These are phyloP conservation scores for Lasioglossum villosulum DNA, from an alignment of 2,888 invertebrate genomes.

Conservation along the genomic window DNA sequence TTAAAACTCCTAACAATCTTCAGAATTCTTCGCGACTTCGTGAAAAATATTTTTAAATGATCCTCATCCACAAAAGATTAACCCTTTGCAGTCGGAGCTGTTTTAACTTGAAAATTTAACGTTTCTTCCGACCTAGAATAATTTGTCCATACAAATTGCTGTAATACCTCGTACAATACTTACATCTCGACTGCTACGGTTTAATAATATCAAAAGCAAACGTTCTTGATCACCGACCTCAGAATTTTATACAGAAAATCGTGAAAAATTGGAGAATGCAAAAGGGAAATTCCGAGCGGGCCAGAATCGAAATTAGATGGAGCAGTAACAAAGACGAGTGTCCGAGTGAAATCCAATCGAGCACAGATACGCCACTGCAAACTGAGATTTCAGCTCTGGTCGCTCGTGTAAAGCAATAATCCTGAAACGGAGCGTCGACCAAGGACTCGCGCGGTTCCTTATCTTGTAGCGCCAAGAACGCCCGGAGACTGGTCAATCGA, in stretches of 20 bases:
- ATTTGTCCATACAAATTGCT: no score
- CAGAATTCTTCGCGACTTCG: not conserved
- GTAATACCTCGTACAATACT: no score
- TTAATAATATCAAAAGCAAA: no score
- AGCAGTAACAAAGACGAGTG: not conserved
- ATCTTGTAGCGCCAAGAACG: slow-evolving; percentile 7
- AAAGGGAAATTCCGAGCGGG: not conserved
- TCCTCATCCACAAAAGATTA: no score
- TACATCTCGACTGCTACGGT: no score
- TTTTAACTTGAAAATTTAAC: no score
- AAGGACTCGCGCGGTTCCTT: slow-evolving; percentile 15
- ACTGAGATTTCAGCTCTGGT: not conserved
- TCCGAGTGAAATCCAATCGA: not conserved
- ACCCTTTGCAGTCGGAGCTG: no score
- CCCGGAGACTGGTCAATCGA: slow-evolving; percentile 22
- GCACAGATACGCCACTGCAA: not conserved
- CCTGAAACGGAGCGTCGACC: slow-evolving; percentile 1
- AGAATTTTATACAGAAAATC: not conserved
- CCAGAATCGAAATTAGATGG: not conserved
- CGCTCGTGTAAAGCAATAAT: not conserved
- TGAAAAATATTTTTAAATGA: no score
- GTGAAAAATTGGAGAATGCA: not conserved
- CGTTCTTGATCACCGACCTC: no score
- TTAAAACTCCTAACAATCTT: not conserved
- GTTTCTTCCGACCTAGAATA: no score